Base-by-base conservation (phyloP, 2,113 vertebrate genomes). In the Craseonycteris thonglongyai region DNA sequence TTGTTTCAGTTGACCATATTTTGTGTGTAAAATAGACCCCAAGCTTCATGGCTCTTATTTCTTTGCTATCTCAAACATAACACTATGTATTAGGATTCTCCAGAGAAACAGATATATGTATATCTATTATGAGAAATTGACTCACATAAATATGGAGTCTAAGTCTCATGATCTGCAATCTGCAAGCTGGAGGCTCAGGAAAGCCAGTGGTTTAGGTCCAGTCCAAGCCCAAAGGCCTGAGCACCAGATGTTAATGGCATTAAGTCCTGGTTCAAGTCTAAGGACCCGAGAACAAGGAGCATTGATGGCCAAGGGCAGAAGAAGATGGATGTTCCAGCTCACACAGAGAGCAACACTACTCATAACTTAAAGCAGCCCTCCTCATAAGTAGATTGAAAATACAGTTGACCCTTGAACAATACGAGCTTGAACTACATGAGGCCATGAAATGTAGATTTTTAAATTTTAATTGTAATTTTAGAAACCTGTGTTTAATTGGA, bases 21-120 rank as follows among this genome's bases (percentile, higher is more conserved):
- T 96, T 71, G 6, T 92, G 38, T 75, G 83, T 92, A 79, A 92
- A 92, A 58, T 47, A 90, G n/a, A 82, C 45, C 22, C 21, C 15
- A 61, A 90, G 13, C 4, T 83, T 51, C 18, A 58, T 84, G 85
- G 11, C 19, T 88, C 58, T 42, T 83, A 42, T 82, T 91, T 66
- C 22, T 51, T 76, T 72, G 26, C 24, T 54, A 79, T 69, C 19
- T 90, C 69, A 87, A 86, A 84, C 78, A 61, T 72, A 69, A 61
- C 45, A 91, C 11, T 56, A n/a, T 59, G 22, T 49, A 38, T 71
- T 69, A 83, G 49, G 2, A 12, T 83, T 47, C 16, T 28, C 18
- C n/a, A 66, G 59, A 47, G 38, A 54, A 93, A 87, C 11, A 40
- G 35, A 61, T 72, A 42, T 15, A 30, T 30, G 13, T 30, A 30